phyloP scores from a whole-genome alignment of 2,113 vertebrate genomes.

The Xiphophorus maculatus region DNA sequence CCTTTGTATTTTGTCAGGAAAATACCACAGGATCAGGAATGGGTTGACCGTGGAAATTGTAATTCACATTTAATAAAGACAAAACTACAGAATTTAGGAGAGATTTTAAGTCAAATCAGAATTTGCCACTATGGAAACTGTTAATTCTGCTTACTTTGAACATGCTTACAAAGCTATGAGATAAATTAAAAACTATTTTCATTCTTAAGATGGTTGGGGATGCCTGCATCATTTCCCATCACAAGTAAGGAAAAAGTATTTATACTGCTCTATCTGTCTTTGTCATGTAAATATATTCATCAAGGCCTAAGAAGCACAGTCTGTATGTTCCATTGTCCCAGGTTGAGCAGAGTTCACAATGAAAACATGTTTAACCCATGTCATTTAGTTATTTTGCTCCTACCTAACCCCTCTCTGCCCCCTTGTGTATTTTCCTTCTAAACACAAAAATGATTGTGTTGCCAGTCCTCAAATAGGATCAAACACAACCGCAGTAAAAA shows the following conservation, averaged over 20 bases:
- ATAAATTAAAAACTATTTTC: neutral
- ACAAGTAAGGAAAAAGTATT: neutral
- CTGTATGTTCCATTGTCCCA: neutral
- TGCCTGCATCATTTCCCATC: neutral
- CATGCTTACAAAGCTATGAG: neutral
- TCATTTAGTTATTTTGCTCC: slow-evolving; percentile 54
- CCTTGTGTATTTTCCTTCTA: slow-evolving; percentile 51
- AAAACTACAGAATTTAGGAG: neutral
- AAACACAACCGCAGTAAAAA: slow-evolving; percentile 72
- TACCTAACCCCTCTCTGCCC: slow-evolving; percentile 18
- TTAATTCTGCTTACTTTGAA: neutral
- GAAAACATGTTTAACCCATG: slow-evolving; percentile 63
- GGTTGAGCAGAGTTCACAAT: slow-evolving; percentile 56
- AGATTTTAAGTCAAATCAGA: neutral
- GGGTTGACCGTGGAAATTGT: slow-evolving; percentile 30
- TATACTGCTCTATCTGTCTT: neutral
- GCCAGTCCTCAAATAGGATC: slow-evolving; percentile 75
- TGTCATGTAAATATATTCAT: no score
- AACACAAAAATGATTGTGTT: slow-evolving; percentile 69
- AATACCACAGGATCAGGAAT: slow-evolving; percentile 72
- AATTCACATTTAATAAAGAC: slow-evolving; percentile 1
- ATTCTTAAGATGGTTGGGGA: neutral
- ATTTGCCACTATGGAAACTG: neutral
- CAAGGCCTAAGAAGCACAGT: neutral
- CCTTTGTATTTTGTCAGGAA: slow-evolving; percentile 72